phyloP scores from a whole-genome alignment of 2,888 invertebrate species.

The Noctua fimbriata region DNA sequence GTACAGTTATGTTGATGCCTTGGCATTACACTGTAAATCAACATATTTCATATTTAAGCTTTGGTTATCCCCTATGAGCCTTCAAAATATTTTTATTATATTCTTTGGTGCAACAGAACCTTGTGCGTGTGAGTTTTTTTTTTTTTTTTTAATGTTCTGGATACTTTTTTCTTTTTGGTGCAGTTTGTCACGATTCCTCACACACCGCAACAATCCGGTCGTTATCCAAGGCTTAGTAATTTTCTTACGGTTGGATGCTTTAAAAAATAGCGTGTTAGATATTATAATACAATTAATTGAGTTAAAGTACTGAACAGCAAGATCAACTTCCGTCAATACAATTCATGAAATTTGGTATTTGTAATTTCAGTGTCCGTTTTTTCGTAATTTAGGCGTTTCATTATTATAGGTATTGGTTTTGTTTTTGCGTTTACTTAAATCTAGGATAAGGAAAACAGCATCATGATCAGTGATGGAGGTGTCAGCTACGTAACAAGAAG shows the following conservation, averaged over 20 bases:
- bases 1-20: no score
- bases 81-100: no score
- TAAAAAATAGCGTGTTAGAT: background rate
- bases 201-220: background rate
- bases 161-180: background rate
- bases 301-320: slow-evolving; percentile 5
- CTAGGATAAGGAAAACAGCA: background rate
- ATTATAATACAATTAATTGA: background rate
- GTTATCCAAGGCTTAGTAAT: background rate
- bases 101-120: no score
- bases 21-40: no score
- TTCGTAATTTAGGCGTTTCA: background rate
- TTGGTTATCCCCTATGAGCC: no score
- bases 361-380: background rate
- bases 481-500: background rate
- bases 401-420: background rate
- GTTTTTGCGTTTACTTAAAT: no score
- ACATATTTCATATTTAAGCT: no score
- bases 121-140: no score
- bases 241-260: background rate
- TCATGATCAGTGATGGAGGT: background rate
- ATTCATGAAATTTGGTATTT: background rate
- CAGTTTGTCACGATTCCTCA: background rate
- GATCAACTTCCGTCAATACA: background rate
- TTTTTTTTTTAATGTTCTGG: background rate